phyloP scores from a whole-genome alignment of 2,797 vertebrate genomes.

The Alca torda region DNA sequence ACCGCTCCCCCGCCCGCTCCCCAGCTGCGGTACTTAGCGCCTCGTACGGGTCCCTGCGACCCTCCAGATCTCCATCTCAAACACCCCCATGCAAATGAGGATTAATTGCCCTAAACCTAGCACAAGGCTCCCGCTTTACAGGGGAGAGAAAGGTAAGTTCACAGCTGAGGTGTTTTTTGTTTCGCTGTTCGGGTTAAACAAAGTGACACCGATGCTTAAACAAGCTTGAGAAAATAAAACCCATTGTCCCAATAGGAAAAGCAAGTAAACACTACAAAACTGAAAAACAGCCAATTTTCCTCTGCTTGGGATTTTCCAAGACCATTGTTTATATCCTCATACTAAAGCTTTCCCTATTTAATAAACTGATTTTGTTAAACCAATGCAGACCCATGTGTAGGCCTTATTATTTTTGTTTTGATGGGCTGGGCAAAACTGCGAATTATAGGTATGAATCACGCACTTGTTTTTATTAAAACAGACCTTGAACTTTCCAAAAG shows the following conservation, averaged over 20 bases:
- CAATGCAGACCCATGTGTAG: background rate
- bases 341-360: background rate
- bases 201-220: background rate
- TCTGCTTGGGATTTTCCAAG: background rate
- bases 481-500: background rate
- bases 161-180: background rate
- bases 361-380: background rate
- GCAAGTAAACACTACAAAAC: background rate
- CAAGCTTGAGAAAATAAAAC: background rate
- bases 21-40: background rate
- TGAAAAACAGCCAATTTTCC: background rate
- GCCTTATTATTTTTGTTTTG: background rate
- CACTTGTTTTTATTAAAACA: background rate
- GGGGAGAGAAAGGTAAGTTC: background rate
- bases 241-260: background rate
- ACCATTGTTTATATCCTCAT: background rate
- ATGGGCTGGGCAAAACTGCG: background rate
- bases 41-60: accelerated
- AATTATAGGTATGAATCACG: background rate
- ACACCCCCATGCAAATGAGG: background rate
- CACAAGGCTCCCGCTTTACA: background rate
- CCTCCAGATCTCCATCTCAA: background rate
- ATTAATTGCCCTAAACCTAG: no score
- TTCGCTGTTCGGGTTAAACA: background rate
- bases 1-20: background rate